Percentiles rank a stretch among this genome's conserved stretches.
Evolutionary conservation across 1,140 invertebrate genomes (phyloP).

Genomic region (Lepidurus packardi): DNA sequence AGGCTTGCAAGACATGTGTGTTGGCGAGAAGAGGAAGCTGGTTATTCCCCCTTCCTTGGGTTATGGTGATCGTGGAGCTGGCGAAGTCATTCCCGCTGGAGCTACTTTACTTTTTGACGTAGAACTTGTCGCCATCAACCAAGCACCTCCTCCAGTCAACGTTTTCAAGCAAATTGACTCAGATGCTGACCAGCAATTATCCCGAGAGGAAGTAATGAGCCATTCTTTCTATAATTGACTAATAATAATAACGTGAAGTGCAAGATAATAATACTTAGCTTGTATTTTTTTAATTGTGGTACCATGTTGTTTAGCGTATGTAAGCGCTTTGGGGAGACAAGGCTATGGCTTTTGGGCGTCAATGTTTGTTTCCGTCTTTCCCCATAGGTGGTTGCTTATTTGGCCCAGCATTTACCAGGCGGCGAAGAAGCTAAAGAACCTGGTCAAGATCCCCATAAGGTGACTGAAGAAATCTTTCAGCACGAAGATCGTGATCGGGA

Average conservation of each 20-base stretch:
- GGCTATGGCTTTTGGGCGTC: slow-evolving; percentile 7
- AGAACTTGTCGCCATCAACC: slow-evolving; percentile 83
- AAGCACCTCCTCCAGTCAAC: slow-evolving; percentile 77
- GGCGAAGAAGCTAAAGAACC: slow-evolving; percentile 77
- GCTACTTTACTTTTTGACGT: slow-evolving; percentile 86
- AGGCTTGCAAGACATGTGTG: slow-evolving; percentile 86
- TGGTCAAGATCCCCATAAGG: slow-evolving; percentile 81
- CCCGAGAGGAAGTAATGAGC: slow-evolving; percentile 80
- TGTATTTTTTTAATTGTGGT: background rate
- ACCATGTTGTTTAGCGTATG: background rate
- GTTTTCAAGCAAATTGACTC: slow-evolving; percentile 94
- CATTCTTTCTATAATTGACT: background rate
- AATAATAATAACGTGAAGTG: no score
- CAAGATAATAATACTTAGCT: background rate
- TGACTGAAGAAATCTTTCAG: slow-evolving; percentile 93
- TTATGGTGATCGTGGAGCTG: slow-evolving; percentile 85
- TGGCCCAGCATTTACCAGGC: slow-evolving; percentile 24
- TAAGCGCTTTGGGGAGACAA: background rate
- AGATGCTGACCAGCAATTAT: slow-evolving; percentile 80
- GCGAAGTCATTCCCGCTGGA: slow-evolving; percentile 70
- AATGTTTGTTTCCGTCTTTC: background rate
- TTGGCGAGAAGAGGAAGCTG: slow-evolving; percentile 85
- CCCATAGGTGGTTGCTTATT: slow-evolving; percentile 23
- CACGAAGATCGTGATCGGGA: slow-evolving; percentile 94
- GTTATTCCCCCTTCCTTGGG: slow-evolving; percentile 80